Conservation (phyloP, 2,888 invertebrate species). For the Prostheceraeus crozeri region DNA sequence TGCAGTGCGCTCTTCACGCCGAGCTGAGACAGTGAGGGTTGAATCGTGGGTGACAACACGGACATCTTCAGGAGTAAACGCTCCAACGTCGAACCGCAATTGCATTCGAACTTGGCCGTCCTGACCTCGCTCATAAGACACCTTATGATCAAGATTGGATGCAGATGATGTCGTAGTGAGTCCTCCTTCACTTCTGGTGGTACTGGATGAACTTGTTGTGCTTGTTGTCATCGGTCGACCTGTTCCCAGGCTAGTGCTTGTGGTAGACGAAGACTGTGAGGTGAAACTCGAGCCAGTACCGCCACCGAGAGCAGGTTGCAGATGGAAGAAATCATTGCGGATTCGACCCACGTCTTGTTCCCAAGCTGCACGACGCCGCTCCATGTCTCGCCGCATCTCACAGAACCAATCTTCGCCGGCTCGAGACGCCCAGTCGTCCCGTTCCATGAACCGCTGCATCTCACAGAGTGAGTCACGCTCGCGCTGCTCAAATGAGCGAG, state of each 20-base stretch:
- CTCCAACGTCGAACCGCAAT: constrained; percentile 49
- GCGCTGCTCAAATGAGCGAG: constrained; percentile 52
- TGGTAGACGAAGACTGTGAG: neutral
- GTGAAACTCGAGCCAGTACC: neutral
- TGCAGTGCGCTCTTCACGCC: constrained; percentile 46
- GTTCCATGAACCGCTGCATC: neutral
- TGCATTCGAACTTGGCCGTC: constrained; percentile 42
- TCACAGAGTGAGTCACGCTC: constrained; percentile 41
- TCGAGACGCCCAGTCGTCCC: neutral
- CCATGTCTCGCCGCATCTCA: neutral
- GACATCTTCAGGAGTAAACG: constrained; percentile 50
- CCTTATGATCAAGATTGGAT: no score
- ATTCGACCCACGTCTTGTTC: neutral
- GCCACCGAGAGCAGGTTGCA: neutral
- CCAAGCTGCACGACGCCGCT: neutral
- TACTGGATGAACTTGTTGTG: neutral
- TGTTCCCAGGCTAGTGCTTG: neutral
- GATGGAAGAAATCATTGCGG: neutral
- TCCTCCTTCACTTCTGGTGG: no score
- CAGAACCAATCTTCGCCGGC: neutral
- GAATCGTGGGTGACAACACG: constrained; percentile 49
- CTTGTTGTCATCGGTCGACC: neutral
- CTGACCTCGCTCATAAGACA: neutral
- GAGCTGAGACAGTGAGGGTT: constrained; percentile 47
- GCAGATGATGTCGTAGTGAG: no score